Percentiles rank a stretch among this genome's conserved stretches.
phyloP scores from a whole-genome alignment of 53 echinoderm and acorn worm species.

The Patiria pectinifera region DNA sequence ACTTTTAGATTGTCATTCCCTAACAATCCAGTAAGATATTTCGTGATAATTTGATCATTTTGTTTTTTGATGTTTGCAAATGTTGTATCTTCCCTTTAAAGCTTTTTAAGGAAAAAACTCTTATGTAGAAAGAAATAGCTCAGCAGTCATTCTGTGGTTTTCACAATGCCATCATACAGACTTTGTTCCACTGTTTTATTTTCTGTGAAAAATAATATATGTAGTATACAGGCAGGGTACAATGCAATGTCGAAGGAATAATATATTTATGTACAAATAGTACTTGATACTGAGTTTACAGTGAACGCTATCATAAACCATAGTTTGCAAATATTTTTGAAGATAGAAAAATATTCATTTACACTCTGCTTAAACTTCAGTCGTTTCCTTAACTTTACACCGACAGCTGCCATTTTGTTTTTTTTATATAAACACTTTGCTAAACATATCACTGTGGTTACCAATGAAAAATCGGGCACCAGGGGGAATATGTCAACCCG shows the following conservation, averaged over 20 bases:
- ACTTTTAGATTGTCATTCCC: no score
- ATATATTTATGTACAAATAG: conserved; percentile 45
- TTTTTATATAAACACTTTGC: conserved; percentile 16
- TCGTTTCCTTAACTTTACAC: conserved; percentile 37
- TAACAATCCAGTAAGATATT: no score
- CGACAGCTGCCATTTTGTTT: conserved; percentile 45
- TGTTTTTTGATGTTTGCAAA: no score
- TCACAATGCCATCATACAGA: conserved; percentile 19
- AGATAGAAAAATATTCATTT: conserved; percentile 60
- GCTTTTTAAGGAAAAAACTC: neutral
- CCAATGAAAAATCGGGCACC: conserved; percentile 19
- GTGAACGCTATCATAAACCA: neutral
- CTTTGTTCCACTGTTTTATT: neutral
- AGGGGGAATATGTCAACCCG: conserved; percentile 12
- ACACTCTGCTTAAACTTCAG: conserved; percentile 27
- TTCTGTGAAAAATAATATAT: conserved; percentile 30
- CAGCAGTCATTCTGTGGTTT: neutral
- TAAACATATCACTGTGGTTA: conserved; percentile 24
- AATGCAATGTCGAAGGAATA: conserved; percentile 37
- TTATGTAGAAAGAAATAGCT: neutral
- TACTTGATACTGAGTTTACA: neutral
- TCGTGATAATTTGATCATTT: no score
- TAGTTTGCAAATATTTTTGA: conserved; percentile 6
- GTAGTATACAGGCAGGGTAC: conserved; percentile 25
- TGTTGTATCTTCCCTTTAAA: neutral